phyloP scores from a whole-genome alignment of 2,113 vertebrate species.

The Syngnathus typhle region DNA sequence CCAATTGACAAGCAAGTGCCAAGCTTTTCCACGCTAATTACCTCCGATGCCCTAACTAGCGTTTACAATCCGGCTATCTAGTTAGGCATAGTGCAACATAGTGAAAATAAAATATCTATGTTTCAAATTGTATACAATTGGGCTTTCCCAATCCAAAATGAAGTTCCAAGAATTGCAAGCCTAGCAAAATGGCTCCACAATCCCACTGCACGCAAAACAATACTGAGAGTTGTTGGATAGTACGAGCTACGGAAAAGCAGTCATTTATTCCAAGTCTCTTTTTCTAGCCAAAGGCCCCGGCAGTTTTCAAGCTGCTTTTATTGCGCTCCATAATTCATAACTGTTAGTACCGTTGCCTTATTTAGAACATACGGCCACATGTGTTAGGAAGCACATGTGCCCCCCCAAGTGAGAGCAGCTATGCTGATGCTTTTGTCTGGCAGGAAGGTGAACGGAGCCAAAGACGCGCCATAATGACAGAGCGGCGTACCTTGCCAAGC shows the following conservation, averaged over 20 bases:
- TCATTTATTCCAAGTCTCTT: neutral
- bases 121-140: neutral
- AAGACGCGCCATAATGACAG: slow-evolving; percentile 1
- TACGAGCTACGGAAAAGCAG: neutral
- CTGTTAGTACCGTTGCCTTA: slow-evolving; percentile 32
- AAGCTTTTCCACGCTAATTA: slow-evolving; percentile 45
- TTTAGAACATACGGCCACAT: slow-evolving; percentile 42
- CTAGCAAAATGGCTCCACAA: too few species aligned
- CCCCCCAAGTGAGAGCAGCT: slow-evolving; percentile 25
- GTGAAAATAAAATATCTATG: neutral
- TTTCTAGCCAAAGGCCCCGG: slow-evolving; percentile 10
- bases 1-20: slow-evolving; percentile 13
- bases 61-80: slow-evolving; percentile 14
- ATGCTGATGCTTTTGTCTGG: slow-evolving; percentile 4
- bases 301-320: slow-evolving; percentile 31
- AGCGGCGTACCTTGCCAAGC: slow-evolving; percentile 3
- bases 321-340: slow-evolving; percentile 53
- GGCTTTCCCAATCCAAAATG: neutral
- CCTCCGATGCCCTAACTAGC: slow-evolving; percentile 43
- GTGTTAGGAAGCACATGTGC: slow-evolving; percentile 31
- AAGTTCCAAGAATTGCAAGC: neutral
- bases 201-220: slow-evolving; percentile 2
- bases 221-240: neutral
- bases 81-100: neutral
- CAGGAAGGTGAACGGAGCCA: slow-evolving; percentile 5